Evolutionary conservation across 1,140 invertebrate species (phyloP), one percentile per base, ranked within the genome.

Genomic region (Helicorthomorpha holstii): DNA sequence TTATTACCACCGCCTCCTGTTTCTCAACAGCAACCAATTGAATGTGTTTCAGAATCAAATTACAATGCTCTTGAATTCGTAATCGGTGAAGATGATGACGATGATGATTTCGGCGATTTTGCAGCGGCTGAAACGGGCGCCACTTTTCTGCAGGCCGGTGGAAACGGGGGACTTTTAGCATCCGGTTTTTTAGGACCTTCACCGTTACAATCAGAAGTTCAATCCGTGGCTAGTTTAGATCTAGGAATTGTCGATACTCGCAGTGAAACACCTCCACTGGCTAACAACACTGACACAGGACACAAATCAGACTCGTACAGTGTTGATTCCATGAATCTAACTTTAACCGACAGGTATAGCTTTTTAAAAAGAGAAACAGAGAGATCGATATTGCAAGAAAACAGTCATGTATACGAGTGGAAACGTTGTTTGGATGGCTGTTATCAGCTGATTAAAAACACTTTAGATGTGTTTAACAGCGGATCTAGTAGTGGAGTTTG

Each of bases 351-450:
- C 27, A 58, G 52, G 48, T 58, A 58, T 38, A 48, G 52, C n/a
- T 56, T 49, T 38, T 58, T 58, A 29, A 63, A 48, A 44, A 52
- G 53, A 23, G 57, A 57, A 34, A 52, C 46, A 49, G 56, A 57
- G 51, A 57, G n/a, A n/a, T n/a, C n/a, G n/a, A n/a, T n/a, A n/a
- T n/a, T n/a, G n/a, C n/a, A n/a, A n/a, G n/a, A n/a, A n/a, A n/a
- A n/a, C n/a, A n/a, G n/a, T n/a, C 73, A 67, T 68, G 70, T 66
- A 60, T 72, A 67, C 56, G 73, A 76, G 57, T 79, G 77, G 77
- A 69, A 71, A 55, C 69, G 71, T 43, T 78, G 76, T 58, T 69
- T 79, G 61, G 66, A 73, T 59, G 71, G 69, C 47, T 75, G 75
- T 61, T 62, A 70, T 42, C 57, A 68, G 34, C 61, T 77, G 42